Conservation (phyloP, 2,113 vertebrate species). For the Motacilla tschutschensis region DNA sequence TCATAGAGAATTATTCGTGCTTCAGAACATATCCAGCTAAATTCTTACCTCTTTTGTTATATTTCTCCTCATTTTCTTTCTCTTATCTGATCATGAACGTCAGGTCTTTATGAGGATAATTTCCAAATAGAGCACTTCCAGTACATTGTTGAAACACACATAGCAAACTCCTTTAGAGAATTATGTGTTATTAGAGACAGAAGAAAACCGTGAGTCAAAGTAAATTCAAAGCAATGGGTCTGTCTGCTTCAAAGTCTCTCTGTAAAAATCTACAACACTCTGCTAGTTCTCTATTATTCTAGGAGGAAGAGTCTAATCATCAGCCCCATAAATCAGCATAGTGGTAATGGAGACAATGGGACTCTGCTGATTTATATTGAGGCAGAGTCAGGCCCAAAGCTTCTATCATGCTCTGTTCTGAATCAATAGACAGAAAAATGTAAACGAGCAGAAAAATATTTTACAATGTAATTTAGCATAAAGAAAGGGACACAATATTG, state of each 20-base stretch:
- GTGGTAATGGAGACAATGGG: background rate
- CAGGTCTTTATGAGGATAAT: background rate
- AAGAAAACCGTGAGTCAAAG: background rate
- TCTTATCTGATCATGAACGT: background rate
- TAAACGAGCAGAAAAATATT: background rate
- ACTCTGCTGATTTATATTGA: background rate
- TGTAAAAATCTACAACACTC: background rate
- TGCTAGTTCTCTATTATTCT: background rate
- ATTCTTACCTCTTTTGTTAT: slow-evolving; percentile 2
- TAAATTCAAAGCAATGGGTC: background rate
- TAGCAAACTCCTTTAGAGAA: background rate
- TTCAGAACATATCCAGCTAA: background rate
- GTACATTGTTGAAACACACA: background rate
- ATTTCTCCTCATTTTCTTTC: background rate
- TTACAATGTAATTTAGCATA: background rate
- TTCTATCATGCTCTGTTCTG: background rate
- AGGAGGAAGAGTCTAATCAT: background rate
- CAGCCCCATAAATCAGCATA: background rate
- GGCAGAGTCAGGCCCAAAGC: background rate
- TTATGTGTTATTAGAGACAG: background rate
- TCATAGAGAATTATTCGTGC: background rate
- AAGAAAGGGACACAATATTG: background rate
- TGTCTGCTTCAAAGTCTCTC: background rate
- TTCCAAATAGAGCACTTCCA: background rate
- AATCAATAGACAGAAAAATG: background rate